phyloP scores from a whole-genome alignment of 2,797 vertebrate genomes.

The Pseudomugil gertrudae region DNA sequence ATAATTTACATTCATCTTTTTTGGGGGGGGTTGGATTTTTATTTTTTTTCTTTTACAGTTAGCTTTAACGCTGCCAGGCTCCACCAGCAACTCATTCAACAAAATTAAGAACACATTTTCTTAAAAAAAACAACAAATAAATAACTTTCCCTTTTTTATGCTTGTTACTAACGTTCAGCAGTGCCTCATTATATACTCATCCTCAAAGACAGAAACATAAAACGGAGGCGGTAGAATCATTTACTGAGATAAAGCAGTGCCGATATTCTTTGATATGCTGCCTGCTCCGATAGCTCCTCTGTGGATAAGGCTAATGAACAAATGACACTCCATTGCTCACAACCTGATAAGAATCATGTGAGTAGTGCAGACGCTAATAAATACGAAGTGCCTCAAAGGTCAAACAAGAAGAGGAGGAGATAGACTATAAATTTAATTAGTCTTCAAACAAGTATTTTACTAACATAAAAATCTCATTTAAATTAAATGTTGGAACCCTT shows the following conservation, averaged over 20 bases:
- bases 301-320: constrained; percentile 51
- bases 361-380: constrained; percentile 28
- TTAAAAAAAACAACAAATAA: constrained; percentile 6
- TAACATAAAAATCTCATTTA: constrained; percentile 24
- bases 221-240: constrained; percentile 33
- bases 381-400: constrained; percentile 48
- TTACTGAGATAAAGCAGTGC: constrained; percentile 47
- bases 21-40: background rate
- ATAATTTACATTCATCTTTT: background rate
- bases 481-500: constrained; percentile 15
- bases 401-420: constrained; percentile 25
- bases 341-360: constrained; percentile 39
- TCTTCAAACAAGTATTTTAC: constrained; percentile 21
- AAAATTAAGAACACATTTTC: background rate
- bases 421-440: constrained; percentile 37
- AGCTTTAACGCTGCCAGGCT: background rate
- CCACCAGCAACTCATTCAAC: background rate
- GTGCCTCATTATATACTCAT: constrained; percentile 49
- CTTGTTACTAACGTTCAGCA: constrained; percentile 40
- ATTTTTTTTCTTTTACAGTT: background rate
- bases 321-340: constrained; percentile 9
- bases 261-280: constrained; percentile 57
- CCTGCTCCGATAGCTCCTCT: constrained; percentile 32
- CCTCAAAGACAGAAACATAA: constrained; percentile 47
- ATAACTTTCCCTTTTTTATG: constrained; percentile 22